phyloP scores from a whole-genome alignment of 2,888 invertebrate species.

The Smittia aterrima region DNA sequence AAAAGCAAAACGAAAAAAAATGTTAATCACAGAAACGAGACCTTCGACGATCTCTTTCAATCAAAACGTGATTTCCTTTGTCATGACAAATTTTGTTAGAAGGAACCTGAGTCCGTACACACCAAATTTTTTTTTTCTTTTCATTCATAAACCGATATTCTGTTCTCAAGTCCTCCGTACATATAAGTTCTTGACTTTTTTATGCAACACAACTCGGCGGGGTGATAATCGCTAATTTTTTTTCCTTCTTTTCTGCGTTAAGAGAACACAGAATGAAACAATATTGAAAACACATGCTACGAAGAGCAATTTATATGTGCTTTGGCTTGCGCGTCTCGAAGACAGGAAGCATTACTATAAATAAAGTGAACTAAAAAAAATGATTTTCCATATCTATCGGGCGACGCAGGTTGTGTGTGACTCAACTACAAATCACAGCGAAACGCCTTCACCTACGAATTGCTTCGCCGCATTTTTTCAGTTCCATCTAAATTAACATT shows the following conservation, averaged over 20 bases:
- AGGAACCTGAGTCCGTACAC: neutral
- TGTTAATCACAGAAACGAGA: neutral
- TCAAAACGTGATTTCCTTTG: constrained; percentile 39
- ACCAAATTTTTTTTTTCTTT: neutral
- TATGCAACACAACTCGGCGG: constrained; percentile 9
- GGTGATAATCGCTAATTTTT: constrained; percentile 5
- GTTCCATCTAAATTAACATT: neutral
- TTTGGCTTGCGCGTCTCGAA: neutral
- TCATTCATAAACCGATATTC: constrained; percentile 7
- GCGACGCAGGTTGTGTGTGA: too few species aligned
- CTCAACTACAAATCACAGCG: too few species aligned
- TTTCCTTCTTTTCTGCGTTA: neutral
- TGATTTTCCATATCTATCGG: too few species aligned
- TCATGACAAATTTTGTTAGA: neutral
- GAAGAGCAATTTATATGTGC: neutral
- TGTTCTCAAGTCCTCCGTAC: neutral
- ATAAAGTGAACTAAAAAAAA: constrained; percentile 1
- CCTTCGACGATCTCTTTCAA: neutral
- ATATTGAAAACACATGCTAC: constrained; percentile 1
- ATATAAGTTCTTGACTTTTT: neutral
- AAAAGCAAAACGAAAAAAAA: neutral
- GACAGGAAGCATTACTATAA: constrained; percentile 37
- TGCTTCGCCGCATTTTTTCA: too few species aligned
- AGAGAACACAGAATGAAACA: neutral
- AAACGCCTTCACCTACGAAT: too few species aligned